phyloP scores from a whole-genome alignment of 1,140 invertebrate species.

The Pteromalus puparum region DNA sequence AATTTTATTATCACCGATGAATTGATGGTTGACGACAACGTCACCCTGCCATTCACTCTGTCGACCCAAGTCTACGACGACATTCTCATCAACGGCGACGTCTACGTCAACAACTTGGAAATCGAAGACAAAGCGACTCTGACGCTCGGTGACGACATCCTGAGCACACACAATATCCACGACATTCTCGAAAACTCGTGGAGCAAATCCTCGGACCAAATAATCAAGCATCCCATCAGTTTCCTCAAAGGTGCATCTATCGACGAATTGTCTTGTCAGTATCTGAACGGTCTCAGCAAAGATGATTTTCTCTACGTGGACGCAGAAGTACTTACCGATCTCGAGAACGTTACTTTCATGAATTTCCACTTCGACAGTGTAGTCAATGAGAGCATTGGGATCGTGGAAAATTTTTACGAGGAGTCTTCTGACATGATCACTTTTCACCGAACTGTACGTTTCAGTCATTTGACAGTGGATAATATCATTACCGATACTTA shows the following conservation, averaged over 20 bases:
- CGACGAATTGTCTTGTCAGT: constrained; percentile 54
- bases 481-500: constrained; percentile 54
- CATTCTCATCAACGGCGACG: constrained; percentile 23
- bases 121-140: neutral
- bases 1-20: constrained; percentile 58
- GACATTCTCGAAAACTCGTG: constrained; percentile 53
- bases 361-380: constrained; percentile 52
- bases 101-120: constrained; percentile 8
- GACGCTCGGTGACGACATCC: neutral
- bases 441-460: constrained; percentile 49
- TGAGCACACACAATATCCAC: neutral
- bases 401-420: constrained; percentile 38
- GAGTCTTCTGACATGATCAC: constrained; percentile 31
- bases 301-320: constrained; percentile 60
- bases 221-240: constrained; percentile 43
- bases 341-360: constrained; percentile 55
- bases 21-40: constrained; percentile 36
- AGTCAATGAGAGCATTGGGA: neutral
- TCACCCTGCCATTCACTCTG: neutral
- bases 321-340: constrained; percentile 1
- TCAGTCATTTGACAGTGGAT: constrained; percentile 51
- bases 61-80: constrained; percentile 26
- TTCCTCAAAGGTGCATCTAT: constrained; percentile 57
- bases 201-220: constrained; percentile 63
- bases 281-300: constrained; percentile 58